Base-by-base conservation (phyloP, 1,140 invertebrate genomes). In the Anadara kagoshimensis region DNA sequence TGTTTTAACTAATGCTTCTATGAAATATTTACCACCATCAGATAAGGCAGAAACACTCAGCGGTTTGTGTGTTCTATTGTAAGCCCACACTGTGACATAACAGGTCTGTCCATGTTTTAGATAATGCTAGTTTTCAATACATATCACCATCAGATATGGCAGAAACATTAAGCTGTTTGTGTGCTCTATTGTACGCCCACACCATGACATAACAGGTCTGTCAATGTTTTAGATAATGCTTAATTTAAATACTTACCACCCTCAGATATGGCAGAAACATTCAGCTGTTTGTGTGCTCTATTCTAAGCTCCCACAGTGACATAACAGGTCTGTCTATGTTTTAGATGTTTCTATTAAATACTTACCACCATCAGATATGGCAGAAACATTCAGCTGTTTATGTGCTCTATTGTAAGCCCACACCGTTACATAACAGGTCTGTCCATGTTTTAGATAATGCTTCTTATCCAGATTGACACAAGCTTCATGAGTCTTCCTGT, bases 101-200 rank as follows among this genome's bases (percentile, higher is more conserved):
- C 78, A 81, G 18, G 62, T 64, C 26, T 64, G 41, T 36, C 68
- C 64, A 65, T 82, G 80, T 59, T 71, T 12, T 20, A 81, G 43
- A 24, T 68, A 63, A n/a, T 44, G n/a, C 5, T n/a, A n/a, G n/a
- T n/a, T n/a, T 36, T 36, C 2, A 36, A 36, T 36, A 41, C 53
- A 29, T 57, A 82, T 78, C 75, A 75, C 81, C 81, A 69, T 81
- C 63, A 11, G 75, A 79, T 5, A 36, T 59, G n/a, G 24, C 47
- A 8, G 75, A 66, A 26, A 76, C 58, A 45, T 78, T 71, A 11
- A 73, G 43, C 49, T 79, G 76, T 57, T 68, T 69, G 44, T 71
- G 69, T 36, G 67, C 81, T 44, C 56, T 63, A 59, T 83, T 82
- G 72, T 68, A 75, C 12, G 81, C 81, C 53, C 57, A 69, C 24